Evolutionary conservation across 2,113 vertebrate genomes (phyloP).

Genomic region (Phocoena sinus): DNA sequence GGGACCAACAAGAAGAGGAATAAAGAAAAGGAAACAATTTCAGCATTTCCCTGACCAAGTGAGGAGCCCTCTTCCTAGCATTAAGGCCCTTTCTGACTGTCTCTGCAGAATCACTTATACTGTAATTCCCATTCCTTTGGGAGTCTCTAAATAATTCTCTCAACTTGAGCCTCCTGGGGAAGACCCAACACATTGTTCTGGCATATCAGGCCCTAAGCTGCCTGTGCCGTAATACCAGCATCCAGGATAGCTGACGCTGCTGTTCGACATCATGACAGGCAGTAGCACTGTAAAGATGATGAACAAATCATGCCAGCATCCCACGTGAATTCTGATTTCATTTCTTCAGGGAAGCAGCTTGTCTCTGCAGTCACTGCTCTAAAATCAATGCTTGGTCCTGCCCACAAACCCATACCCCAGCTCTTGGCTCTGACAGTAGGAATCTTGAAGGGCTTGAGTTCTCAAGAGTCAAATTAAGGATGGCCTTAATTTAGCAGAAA

Average conservation of each 20-base stretch:
- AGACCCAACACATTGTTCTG: not conserved
- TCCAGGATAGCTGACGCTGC: not conserved
- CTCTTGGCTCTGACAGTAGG: conserved; percentile 28
- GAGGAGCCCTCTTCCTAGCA: not conserved
- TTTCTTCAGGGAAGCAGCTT: conserved; percentile 9
- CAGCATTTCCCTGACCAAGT: not conserved
- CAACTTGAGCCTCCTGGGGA: not conserved
- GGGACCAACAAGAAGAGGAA: not conserved
- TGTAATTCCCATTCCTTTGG: conserved; percentile 38
- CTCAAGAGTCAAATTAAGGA: not conserved
- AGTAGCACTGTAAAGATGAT: not conserved
- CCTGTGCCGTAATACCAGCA: not conserved
- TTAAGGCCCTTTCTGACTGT: not conserved
- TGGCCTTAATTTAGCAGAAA: conserved; percentile 44
- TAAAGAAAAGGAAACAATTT: not conserved
- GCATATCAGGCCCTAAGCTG: not conserved
- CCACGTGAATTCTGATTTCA: not conserved
- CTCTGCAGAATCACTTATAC: not conserved
- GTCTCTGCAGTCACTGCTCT: not conserved
- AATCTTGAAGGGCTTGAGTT: conserved; percentile 19
- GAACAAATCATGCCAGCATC: not conserved
- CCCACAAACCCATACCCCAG: not conserved
- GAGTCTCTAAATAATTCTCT: conserved; percentile 23
- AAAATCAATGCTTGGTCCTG: not conserved
- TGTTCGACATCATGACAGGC: not conserved